Base-by-base conservation (phyloP, 2,797 vertebrate genomes). In the Decapterus maruadsi region DNA sequence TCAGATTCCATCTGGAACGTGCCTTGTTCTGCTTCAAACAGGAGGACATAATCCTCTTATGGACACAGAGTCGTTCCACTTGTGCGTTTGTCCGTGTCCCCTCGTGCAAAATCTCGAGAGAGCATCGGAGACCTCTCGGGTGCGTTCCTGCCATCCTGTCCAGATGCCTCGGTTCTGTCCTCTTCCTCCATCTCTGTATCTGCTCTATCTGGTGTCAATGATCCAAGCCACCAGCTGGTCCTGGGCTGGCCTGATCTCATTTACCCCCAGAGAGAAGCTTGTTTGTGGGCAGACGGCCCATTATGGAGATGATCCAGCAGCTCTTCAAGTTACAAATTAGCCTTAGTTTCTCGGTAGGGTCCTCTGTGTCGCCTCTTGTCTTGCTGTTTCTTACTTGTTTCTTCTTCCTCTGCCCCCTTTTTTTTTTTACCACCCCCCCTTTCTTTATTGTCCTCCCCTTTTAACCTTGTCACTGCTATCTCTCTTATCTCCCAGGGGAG, bases 191-290 rank as follows among this genome's bases (percentile, higher is more conserved):
- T 59, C 68, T 72, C 80, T 80, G 72, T 80, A 53, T 82, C 68
- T 73, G 70, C 29, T 78, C 81, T 77, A 72, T 87, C 83, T 90
- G 78, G 78, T 86, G 88, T 90, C 91, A 93, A 79, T 89, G 92
- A 95, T 94, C 85, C 77, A 80, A 88, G 83, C 87, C 85, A 93
- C 93, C 95, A 95, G 94, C 94, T 96, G 95, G 88, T 93, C 90
- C 82, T 50, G 76, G 88, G 82, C 87, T 42, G 78, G 82, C 83
- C 91, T 93, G 89, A 93, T 94, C 92, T 93, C 87, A 93, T 95
- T 94, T 92, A 90, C 80, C 86, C 86, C 88, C 87, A 78, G 78
- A 87, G 92, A 82, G 80, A 80, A 88, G 83, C 87, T 80, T 84
- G 87, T 91, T 72, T 82, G 82, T 86, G 88, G 87, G 86, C 89